Evolutionary conservation across 1,140 invertebrate species (phyloP).

Genomic region (Ips typographus): DNA sequence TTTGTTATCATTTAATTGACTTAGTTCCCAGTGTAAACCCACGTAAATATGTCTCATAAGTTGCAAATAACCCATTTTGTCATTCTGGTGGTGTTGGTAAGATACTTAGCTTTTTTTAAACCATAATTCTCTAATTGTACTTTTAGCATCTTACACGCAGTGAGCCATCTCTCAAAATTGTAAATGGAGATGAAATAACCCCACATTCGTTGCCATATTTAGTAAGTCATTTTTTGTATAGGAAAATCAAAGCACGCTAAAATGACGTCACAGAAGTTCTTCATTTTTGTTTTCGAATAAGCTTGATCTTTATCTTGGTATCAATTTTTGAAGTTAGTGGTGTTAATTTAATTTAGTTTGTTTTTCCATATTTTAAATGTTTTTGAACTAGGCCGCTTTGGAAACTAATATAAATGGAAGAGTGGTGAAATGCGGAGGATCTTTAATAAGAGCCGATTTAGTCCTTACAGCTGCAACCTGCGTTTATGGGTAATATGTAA

Average conservation of each 20-base stretch:
- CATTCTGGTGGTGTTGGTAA: background rate
- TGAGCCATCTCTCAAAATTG: slow-evolving; percentile 30
- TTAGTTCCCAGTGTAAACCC: background rate
- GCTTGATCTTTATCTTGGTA: too few species aligned
- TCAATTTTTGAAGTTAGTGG: too few species aligned
- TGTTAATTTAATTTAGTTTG: background rate
- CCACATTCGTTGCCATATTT: slow-evolving; percentile 53
- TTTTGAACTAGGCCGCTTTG: slow-evolving; percentile 27
- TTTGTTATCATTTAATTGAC: background rate
- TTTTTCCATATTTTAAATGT: slow-evolving; percentile 8
- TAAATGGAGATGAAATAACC: slow-evolving; percentile 42
- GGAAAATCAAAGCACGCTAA: background rate
- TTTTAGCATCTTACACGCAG: background rate
- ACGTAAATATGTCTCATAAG: background rate
- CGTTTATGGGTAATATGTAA: slow-evolving; percentile 27
- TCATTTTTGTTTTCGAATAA: background rate
- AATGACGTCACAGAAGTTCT: background rate
- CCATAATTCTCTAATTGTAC: background rate
- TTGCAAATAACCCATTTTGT: background rate
- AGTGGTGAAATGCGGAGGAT: slow-evolving; percentile 33
- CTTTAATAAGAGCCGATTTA: slow-evolving; percentile 24
- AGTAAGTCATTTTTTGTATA: slow-evolving; percentile 24
- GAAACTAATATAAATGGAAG: slow-evolving; percentile 20
- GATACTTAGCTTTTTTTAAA: background rate
- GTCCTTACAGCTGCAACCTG: slow-evolving; percentile 37